Evolutionary conservation across 2,113 vertebrate genomes (phyloP), one percentile per base, ranked within the genome.

Genomic region (Brienomyrus longianalis): DNA sequence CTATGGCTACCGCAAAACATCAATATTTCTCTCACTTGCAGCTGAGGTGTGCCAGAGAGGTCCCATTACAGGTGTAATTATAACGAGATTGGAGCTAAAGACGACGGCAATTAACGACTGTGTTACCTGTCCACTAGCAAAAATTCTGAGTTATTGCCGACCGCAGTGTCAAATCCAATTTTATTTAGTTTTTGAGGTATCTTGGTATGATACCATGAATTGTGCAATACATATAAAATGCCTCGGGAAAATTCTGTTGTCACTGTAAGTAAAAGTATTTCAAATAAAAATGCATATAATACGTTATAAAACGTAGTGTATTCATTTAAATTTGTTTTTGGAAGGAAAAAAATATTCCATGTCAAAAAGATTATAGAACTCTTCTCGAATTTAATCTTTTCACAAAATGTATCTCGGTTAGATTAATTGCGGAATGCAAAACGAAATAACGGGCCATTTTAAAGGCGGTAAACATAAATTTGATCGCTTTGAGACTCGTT

Each of bases 21-120:
- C 23, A 86, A 86, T 35, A 86, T 86, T 86, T 51, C 85, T 66
- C 19, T 47, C 31, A 56, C 17, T 50, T 54, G 48, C 50, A 31
- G 54, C 51, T 56, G 54, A 88, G 87, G 19, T 88, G 35, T 88
- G 52, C 56, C 87, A 45, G 39, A 52, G 85, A 86, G 50, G 48
- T 86, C 85, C 35, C 54, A 45, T 62, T 62, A 86, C 85, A 86
- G 27, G 50, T 35, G 39, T n/a, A 43, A 62, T 62, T 62, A 88
- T 88, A 88, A 51, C 56, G 10, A 45, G 87, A 45, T 47, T 66
- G 87, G 17, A 23, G 35, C 54, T 87, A 10, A 86, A 86, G 51
- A 39, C 31, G 50, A 31, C 13, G 85, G 5, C 85, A 86, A 86
- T 86, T 50, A 86, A 86, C 83, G 23, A 8, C 48, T 27, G 43